Conservation (phyloP, 2,113 vertebrate species). For the Oryzias celebensis region DNA sequence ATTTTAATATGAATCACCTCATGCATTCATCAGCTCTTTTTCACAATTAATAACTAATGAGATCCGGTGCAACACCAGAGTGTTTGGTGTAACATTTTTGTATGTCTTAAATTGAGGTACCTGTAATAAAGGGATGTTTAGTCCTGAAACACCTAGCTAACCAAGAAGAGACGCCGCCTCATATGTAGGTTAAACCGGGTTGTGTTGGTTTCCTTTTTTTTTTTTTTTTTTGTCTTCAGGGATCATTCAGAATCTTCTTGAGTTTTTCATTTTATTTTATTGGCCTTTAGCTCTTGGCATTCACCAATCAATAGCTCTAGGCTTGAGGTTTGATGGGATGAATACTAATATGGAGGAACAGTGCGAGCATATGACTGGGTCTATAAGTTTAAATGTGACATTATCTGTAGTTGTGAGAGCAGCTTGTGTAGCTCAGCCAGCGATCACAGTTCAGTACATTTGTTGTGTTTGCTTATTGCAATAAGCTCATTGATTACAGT, state of each 20-base stretch:
- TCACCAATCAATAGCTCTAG: conserved; percentile 63
- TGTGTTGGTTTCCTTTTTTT: conserved; percentile 4
- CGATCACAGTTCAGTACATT: conserved; percentile 37
- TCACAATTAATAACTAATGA: conserved; percentile 20
- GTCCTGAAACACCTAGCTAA: conserved; percentile 21
- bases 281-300: conserved; percentile 67
- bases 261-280: conserved; percentile 62
- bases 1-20: conserved; percentile 3
- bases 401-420: conserved; percentile 34
- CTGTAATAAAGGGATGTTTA: conserved; percentile 15
- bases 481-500: conserved; percentile 46
- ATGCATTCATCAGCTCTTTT: neutral
- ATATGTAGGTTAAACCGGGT: conserved; percentile 29
- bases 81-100: conserved; percentile 22
- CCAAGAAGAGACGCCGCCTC: conserved; percentile 7
- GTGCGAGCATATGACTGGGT: conserved; percentile 44
- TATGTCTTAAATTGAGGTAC: conserved; percentile 3
- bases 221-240: conserved; percentile 28
- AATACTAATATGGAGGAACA: conserved; percentile 67
- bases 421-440: conserved; percentile 25
- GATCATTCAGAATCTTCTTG: conserved; percentile 54
- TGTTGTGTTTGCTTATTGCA: conserved; percentile 38
- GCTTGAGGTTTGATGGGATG: conserved; percentile 52
- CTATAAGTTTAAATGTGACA: conserved; percentile 41
- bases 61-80: conserved; percentile 6